These are phyloP conservation scores for Riparia riparia DNA, from an alignment of 2,113 vertebrate genomes.

Conservation along the genomic window DNA sequence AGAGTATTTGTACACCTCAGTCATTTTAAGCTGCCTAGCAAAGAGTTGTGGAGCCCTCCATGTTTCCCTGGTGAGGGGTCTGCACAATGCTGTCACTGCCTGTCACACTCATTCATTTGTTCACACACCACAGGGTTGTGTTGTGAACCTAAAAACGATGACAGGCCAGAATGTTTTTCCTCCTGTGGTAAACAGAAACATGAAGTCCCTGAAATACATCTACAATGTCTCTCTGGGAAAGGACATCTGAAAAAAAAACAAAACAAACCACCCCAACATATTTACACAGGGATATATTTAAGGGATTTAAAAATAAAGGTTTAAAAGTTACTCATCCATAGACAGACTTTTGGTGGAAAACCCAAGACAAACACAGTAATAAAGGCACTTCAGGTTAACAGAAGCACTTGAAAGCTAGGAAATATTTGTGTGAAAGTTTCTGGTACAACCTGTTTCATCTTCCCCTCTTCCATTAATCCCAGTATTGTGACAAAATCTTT, in stretches of 20 bases:
- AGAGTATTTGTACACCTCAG: neutral
- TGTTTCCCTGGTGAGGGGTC: neutral
- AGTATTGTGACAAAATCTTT: neutral
- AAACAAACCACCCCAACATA: too few relatives aligned
- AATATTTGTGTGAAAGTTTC: neutral
- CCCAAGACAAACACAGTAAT: neutral
- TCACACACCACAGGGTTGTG: neutral
- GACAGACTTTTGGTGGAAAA: neutral
- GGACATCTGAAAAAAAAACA: neutral
- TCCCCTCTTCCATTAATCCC: neutral
- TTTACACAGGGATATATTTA: neutral
- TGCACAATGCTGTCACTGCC: neutral
- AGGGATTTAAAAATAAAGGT: neutral
- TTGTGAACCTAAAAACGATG: neutral
- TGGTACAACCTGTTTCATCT: neutral
- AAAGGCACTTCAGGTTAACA: neutral
- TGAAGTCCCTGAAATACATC: neutral
- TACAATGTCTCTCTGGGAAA: neutral
- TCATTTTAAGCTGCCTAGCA: neutral
- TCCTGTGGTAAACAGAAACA: neutral
- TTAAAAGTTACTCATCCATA: neutral
- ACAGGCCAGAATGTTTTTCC: neutral
- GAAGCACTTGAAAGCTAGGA: neutral
- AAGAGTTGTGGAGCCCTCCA: neutral
- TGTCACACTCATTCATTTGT: neutral